Base-by-base conservation (phyloP, 1,140 invertebrate genomes). In the Aphelinus atriplicis region DNA sequence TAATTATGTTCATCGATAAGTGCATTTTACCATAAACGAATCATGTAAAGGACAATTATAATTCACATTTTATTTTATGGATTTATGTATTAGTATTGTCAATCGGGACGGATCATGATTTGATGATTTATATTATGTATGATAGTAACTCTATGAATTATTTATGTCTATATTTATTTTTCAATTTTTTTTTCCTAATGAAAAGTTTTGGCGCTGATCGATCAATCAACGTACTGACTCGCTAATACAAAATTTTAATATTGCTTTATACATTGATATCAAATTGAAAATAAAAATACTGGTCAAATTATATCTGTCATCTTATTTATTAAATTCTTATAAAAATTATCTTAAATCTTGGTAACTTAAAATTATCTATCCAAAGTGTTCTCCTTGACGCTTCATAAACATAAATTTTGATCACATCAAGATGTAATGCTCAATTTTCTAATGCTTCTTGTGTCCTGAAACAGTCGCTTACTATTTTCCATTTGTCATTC, bases 401-500 rank as follows among this genome's bases (percentile, higher is more conserved):
- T 26, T 26, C 26, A 26, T 26, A 26, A 26, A 26, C 26, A 26
- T 26, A 26, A 26, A 26, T 26, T 26, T 26, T 26, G 26, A 26
- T 26, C 26, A 26, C 26, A 26, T 26, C 26, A 67, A 46, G 26
- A 48, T 71, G 55, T 64, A 46, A 53, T 53, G 51, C 51, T 81
- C 70, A 79, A 64, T 53, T 78, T 7, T 83, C 80, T 56, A 81
- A 51, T n/a, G 78, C 51, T 80, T 93, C 92, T 90, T 95, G 93
- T 80, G 93, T 88, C 82, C 95, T 89, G 80, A 93, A 95, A 79
- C 91, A 93, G 83, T 96, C 95, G 64, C 92, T 95, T 46, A 94
- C 94, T 77, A 97, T 95, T 88, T 95, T 96, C 95, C 95, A 96
- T 82, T 95, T 95, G 74, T 95, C 94, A 47, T 91, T 93, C 79